Percentiles rank a stretch among this genome's conserved stretches.
Evolutionary conservation across 2,888 invertebrate genomes (phyloP).

Genomic region (Andrena hattorfiana): DNA sequence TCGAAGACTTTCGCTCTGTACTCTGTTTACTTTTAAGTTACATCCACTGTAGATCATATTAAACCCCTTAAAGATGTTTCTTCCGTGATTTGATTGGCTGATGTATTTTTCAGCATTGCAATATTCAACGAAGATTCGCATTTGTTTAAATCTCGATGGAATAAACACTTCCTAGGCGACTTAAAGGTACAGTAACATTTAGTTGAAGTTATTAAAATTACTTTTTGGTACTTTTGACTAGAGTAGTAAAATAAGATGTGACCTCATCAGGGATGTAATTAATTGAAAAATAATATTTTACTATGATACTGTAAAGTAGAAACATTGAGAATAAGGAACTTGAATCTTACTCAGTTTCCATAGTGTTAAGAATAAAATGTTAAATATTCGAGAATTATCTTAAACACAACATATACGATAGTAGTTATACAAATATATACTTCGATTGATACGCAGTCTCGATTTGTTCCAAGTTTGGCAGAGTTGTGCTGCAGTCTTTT

Average conservation of each 20-base stretch:
- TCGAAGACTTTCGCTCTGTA: neutral
- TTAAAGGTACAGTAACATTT: neutral
- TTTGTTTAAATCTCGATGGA: slow-evolving; percentile 25
- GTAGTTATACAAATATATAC: neutral
- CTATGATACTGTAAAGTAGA: too few relatives aligned
- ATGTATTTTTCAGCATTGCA: slow-evolving; percentile 8
- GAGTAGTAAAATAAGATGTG: too few relatives aligned
- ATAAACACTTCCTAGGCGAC: neutral
- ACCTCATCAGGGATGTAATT: too few relatives aligned
- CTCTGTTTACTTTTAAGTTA: neutral
- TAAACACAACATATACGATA: neutral
- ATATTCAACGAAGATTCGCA: slow-evolving; percentile 2
- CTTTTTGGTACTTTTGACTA: too few relatives aligned
- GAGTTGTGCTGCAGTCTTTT: slow-evolving; percentile 25
- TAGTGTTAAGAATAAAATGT: slow-evolving; percentile 17
- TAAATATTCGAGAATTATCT: neutral
- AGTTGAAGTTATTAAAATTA: neutral
- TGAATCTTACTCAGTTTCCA: neutral
- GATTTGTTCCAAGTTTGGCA: slow-evolving; percentile 13
- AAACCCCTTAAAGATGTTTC: neutral
- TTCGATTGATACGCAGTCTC: slow-evolving; percentile 42
- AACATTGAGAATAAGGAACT: neutral
- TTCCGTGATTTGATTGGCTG: neutral
- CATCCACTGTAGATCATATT: neutral
- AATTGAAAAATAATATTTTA: too few relatives aligned